Conservation (phyloP, 1,140 invertebrate genomes). For the Antheraea pernyi region DNA sequence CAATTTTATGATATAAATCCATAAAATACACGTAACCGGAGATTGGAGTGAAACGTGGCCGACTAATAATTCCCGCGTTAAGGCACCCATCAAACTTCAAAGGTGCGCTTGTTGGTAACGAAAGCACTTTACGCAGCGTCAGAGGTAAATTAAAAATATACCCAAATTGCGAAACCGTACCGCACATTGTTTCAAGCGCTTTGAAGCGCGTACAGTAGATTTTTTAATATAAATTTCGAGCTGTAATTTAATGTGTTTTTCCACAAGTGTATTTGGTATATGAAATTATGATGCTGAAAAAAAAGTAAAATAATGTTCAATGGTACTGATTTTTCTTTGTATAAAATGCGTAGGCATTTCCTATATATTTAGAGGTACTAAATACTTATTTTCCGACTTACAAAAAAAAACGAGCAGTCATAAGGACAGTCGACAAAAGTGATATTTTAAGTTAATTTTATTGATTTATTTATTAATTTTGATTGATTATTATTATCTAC, state of each 20-base stretch:
- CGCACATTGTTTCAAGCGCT: slow-evolving; percentile 9
- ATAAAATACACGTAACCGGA: neutral
- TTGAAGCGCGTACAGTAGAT: slow-evolving; percentile 5
- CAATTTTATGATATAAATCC: neutral
- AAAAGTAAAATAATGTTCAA: neutral
- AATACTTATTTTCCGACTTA: too few species aligned
- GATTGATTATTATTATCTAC: too few species aligned
- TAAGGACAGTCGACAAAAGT: too few species aligned
- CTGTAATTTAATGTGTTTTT: neutral
- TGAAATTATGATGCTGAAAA: neutral
- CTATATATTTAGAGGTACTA: too few species aligned
- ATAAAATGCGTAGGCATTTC: too few species aligned
- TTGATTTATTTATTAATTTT: too few species aligned
- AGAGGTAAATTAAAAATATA: slow-evolving; percentile 12
- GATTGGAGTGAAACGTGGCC: neutral
- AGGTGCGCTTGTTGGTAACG: slow-evolving; percentile 8
- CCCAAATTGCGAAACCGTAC: slow-evolving; percentile 4
- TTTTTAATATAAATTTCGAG: slow-evolving; percentile 4
- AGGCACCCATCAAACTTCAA: slow-evolving; percentile 10
- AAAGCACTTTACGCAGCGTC: slow-evolving; percentile 1
- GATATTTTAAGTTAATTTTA: too few species aligned
- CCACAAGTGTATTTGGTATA: neutral
- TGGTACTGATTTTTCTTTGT: neutral
- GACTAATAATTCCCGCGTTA: neutral
- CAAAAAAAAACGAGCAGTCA: too few species aligned